Conservation (phyloP, 2,797 vertebrate species). For the Falco berigora region DNA sequence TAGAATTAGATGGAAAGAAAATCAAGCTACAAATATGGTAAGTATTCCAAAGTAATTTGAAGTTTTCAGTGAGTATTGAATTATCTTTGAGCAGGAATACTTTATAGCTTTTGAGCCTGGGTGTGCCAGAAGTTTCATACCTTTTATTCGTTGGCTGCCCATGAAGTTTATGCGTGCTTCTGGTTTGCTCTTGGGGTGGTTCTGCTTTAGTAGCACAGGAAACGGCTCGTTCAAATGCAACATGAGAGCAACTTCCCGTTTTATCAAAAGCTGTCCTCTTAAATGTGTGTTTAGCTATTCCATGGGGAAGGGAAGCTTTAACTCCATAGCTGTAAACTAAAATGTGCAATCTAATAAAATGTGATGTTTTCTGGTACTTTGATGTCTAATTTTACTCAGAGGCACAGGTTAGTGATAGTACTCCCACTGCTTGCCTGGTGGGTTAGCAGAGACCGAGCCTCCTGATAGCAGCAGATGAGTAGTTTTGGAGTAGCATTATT, state of each 20-base stretch:
- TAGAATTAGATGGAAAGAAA: constrained; percentile 97
- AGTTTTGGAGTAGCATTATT: not conserved
- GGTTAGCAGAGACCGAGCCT: not conserved
- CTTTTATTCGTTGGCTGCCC: not conserved
- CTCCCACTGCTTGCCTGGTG: not conserved
- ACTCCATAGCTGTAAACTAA: not conserved
- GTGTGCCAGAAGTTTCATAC: not conserved
- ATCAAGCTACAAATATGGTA: constrained; percentile 99
- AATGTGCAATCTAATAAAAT: not conserved
- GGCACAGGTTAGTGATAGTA: not conserved
- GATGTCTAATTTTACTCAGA: not conserved
- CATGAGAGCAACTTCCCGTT: not conserved
- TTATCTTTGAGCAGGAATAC: not conserved
- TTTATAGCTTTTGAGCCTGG: not conserved
- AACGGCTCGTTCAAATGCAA: not conserved
- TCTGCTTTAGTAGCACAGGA: not conserved
- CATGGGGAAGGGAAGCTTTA: not conserved
- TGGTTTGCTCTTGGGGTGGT: not conserved
- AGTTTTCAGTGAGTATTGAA: not conserved
- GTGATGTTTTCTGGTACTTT: not conserved
- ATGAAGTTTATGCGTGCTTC: not conserved
- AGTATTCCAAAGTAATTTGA: constrained; percentile 50
- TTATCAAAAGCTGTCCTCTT: not conserved
- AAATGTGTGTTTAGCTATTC: not conserved
- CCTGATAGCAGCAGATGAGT: not conserved